These are phyloP conservation scores for Hippocampus guttulatus DNA, from an alignment of 2,113 vertebrate species.

Conservation along the genomic window DNA sequence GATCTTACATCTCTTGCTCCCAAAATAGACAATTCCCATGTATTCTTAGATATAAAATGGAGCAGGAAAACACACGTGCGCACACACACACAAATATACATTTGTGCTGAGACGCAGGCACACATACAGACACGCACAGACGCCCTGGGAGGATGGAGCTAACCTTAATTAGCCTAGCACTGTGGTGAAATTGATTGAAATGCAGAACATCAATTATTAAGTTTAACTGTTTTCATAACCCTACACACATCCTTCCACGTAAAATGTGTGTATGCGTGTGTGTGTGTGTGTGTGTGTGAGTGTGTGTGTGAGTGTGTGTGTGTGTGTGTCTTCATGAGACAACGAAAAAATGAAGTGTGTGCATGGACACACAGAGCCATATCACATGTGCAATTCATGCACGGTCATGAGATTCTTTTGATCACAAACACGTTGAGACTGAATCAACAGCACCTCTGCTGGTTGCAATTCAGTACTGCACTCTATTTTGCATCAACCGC, in stretches of 20 bases:
- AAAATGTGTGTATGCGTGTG: constrained; percentile 15
- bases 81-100: neutral
- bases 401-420: neutral
- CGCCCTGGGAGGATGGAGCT: constrained; percentile 85
- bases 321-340: constrained; percentile 9
- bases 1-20: constrained; percentile 55
- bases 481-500: too few species aligned
- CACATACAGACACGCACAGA: constrained; percentile 76
- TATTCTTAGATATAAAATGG: constrained; percentile 65
- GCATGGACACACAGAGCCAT: neutral
- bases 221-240: constrained; percentile 74
- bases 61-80: constrained; percentile 44
- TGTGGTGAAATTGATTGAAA: constrained; percentile 84
- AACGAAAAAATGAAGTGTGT: neutral
- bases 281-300: too few species aligned
- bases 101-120: constrained; percentile 10
- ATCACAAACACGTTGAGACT: neutral
- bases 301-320: too few species aligned
- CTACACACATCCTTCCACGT: constrained; percentile 65
- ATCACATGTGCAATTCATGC: neutral
- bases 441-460: too few species aligned
- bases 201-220: constrained; percentile 89
- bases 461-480: too few species aligned
- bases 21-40: constrained; percentile 73
- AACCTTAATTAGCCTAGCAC: constrained; percentile 98